Percentiles rank a stretch among this genome's conserved stretches.
phyloP scores from a whole-genome alignment of 2,797 vertebrate species.

The Limnodromus scolopaceus region DNA sequence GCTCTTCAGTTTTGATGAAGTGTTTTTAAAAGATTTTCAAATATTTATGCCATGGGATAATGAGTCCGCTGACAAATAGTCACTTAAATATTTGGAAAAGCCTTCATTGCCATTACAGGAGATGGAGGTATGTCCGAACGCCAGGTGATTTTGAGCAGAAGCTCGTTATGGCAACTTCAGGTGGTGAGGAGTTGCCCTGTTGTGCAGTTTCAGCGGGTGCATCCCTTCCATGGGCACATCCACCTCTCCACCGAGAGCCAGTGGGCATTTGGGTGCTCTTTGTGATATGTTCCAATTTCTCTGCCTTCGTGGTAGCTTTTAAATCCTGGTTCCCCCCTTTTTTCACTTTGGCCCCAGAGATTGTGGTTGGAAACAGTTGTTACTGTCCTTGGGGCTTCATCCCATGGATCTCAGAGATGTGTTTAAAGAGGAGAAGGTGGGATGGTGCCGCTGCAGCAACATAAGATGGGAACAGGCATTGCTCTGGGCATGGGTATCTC shows the following conservation, averaged over 20 bases:
- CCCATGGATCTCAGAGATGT: background rate
- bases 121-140: fast-evolving
- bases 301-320: background rate
- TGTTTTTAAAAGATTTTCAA: background rate
- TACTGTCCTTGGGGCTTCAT: background rate
- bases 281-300: background rate
- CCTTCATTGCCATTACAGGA: background rate
- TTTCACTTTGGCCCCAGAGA: background rate
- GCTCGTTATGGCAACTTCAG: background rate
- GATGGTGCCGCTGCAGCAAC: background rate
- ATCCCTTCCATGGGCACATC: background rate
- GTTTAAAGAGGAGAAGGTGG: background rate
- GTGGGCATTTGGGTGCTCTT: background rate
- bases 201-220: background rate
- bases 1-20: background rate
- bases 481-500: fast-evolving
- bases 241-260: fast-evolving
- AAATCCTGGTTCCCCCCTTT: background rate
- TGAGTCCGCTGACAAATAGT: background rate
- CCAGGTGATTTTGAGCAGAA: background rate
- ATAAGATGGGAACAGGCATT: background rate
- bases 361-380: background rate
- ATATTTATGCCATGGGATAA: background rate
- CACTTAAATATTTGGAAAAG: background rate
- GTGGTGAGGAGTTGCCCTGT: background rate